A percentile compares a stretch with the other conserved stretches of the same genome.
Evolutionary conservation across 2,113 vertebrate species (phyloP).

Genomic region (Copsychus sechellarum): DNA sequence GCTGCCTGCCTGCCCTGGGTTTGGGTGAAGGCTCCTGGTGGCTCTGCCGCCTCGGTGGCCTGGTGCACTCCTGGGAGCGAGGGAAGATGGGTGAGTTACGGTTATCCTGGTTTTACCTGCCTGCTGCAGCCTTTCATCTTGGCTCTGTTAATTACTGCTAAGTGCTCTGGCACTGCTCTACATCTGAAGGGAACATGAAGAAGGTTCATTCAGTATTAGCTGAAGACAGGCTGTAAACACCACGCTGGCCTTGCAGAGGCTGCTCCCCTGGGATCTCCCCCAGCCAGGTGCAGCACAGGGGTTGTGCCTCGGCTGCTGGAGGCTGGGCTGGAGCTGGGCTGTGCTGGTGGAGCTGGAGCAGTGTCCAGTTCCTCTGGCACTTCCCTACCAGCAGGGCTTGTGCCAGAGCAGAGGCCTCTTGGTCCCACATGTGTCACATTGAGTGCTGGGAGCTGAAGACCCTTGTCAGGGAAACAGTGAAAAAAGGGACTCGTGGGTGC

Average conservation of each 20-base stretch:
- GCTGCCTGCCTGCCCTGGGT: fast-evolving
- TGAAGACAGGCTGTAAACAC: fast-evolving
- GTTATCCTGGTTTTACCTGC: slow-evolving; percentile 14
- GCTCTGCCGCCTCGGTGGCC: neutral
- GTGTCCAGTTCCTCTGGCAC: neutral
- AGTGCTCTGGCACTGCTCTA: slow-evolving; percentile 20
- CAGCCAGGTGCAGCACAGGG: neutral
- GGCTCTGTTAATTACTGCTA: slow-evolving; percentile 44
- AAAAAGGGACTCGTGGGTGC: neutral
- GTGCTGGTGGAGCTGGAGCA: neutral
- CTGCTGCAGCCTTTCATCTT: neutral
- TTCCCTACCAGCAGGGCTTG: neutral
- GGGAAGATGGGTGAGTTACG: neutral
- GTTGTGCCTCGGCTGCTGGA: fast-evolving
- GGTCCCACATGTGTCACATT: fast-evolving
- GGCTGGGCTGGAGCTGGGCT: neutral
- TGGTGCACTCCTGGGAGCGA: fast-evolving
- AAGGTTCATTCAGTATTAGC: neutral
- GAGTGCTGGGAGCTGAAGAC: neutral
- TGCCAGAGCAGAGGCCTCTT: neutral
- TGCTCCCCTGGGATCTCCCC: neutral
- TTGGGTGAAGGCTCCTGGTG: neutral
- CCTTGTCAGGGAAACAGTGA: neutral
- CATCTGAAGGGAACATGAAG: neutral
- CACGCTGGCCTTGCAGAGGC: neutral